Conservation (phyloP, 2,888 invertebrate genomes). For the Taphrorychus bicolor region DNA sequence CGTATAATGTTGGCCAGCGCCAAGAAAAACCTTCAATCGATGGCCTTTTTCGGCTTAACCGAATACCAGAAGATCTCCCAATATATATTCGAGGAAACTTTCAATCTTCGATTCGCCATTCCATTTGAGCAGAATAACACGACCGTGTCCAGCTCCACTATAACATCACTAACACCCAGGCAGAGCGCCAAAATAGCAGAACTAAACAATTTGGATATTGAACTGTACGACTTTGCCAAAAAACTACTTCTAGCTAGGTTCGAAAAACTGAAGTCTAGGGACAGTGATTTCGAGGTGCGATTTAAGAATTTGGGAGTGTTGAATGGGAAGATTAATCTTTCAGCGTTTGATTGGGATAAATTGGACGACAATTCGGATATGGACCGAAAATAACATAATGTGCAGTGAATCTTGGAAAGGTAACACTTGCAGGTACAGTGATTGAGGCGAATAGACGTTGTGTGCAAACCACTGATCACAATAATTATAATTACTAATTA, state of each 20-base stretch:
- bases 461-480: no score
- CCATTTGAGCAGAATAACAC: conserved; percentile 93
- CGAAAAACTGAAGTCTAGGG: conserved; percentile 78
- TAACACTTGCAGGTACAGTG: background rate
- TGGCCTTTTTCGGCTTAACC: conserved; percentile 97
- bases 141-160: conserved; percentile 84
- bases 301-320: conserved; percentile 86
- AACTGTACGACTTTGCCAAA: conserved; percentile 93
- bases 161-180: conserved; percentile 76
- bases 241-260: conserved; percentile 87
- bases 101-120: conserved; percentile 87
- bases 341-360: conserved; percentile 90
- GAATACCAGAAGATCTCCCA: conserved; percentile 93
- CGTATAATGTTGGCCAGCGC: conserved; percentile 92
- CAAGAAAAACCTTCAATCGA: conserved; percentile 90
- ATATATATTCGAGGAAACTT: conserved; percentile 94
- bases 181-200: conserved; percentile 79
- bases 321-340: conserved; percentile 74
- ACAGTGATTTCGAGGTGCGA: conserved; percentile 81
- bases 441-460: background rate
- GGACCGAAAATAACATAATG: conserved; percentile 3
- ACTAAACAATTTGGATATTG: conserved; percentile 88
- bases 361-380: conserved; percentile 61
- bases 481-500: no score
- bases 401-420: background rate